Base-by-base conservation (phyloP, 2,113 vertebrate genomes). In the Lophura nycthemera region DNA sequence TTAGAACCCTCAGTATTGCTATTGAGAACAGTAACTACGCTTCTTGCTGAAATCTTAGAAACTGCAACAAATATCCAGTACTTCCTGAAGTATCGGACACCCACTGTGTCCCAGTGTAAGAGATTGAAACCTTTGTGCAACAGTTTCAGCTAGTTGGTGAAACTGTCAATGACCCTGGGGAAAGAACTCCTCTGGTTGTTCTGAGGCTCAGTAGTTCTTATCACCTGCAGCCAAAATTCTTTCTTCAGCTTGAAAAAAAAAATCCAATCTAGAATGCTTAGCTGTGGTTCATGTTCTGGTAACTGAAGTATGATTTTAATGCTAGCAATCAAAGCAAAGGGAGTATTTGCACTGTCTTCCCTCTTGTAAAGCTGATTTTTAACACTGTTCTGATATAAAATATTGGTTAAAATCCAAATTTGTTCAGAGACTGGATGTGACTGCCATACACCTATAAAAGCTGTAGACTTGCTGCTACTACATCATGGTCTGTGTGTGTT, bases 141-240 rank as follows among this genome's bases (percentile, higher is more conserved):
- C 42, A 52, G 24, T 19, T 88, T 8, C 34, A 16, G 64, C 18
- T 42, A 30, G 8, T 10, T 67, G 50, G 20, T 88, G 65, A 94
- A 86, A 88, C 69, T 50, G 2, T 11, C 34, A 27, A 2, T 47
- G 29, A 65, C 63, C 52, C 56, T 30, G 43, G 29, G 25, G 1
- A 59, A 64, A 59, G 17, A 56, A 42, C 13, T 56, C 9, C 52
- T 90, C 61, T 56, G 42, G 19, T 22, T 64, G 56, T 65, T 34
- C 8, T 64, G 83, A 64, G 90, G 75, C 65, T 72, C 48, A 18
- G 8, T 12, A 76, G 52, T 69, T 93, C 52, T 72, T 79, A 79
- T n/a, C 70, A 72, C 54, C 57, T 21, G 32, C 83, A 94, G 80
- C 38, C 70, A 88, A 91, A 93, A 93, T 50, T 8, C 66, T 34